Evolutionary conservation across 2,113 vertebrate species (phyloP), one percentile per base, ranked within the genome.

Genomic region (Malurus elegans): DNA sequence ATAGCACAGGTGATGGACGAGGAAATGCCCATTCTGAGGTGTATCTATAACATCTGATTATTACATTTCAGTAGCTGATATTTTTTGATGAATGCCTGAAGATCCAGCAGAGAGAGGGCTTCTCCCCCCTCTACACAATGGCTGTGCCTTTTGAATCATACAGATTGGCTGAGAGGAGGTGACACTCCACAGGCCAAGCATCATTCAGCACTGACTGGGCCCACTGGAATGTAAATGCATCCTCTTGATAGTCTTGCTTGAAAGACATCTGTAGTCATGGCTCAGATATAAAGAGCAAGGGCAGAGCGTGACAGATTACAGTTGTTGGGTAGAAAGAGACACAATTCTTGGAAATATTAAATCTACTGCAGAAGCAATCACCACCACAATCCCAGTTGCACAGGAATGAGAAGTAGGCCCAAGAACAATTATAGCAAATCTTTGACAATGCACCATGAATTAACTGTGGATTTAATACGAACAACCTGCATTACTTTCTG

Each of bases 151-250:
- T 92, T 90, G 96, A 90, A 95, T 95, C 78, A 88, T 73, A 67
- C 24, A 95, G 79, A 84, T 28, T 93, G 94, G 79, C 71, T 88
- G 91, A 86, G 74, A 79, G 66, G 18, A 95, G 90, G 64, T 70
- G 65, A 90, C 51, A 88, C 48, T 94, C 74, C 32, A 32, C 25
- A 94, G 83, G 47, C 83, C 75, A 92, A 92, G 83, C 51, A 91
- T 95, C 83, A 93, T 92, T 95, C 91, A 93, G 57, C 65, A 76
- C 34, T 0, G 2, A 51, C 66, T 83, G 74, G 94, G 36, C 90
- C 93, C 88, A 50, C 88, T 93, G 70, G 86, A 94, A 94, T 96
- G 79, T 72, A 91, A 97, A 97, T 95, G 28, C 24, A 12, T 79
- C 0, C 8, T 72, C 74, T 78, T 92, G 85, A 95, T 71, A 93